Conservation (phyloP, 2,797 vertebrate genomes). For the Pangasius mekongensis region DNA sequence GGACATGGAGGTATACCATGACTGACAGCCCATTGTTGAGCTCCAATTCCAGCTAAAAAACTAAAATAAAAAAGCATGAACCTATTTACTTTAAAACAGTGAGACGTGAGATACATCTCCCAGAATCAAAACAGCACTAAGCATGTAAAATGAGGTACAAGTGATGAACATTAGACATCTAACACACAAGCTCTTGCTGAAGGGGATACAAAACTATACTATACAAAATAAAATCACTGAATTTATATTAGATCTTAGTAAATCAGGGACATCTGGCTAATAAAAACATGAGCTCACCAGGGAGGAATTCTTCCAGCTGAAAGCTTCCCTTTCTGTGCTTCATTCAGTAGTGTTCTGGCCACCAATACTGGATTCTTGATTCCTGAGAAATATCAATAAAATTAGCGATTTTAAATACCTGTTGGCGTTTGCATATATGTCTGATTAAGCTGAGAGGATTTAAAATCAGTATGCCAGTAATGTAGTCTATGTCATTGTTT, state of each 20-base stretch:
- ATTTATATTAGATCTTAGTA: background rate
- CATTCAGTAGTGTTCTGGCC: slow-evolving; percentile 92
- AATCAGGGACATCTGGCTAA: slow-evolving; percentile 25
- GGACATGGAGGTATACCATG: slow-evolving; percentile 94
- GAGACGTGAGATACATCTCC: background rate
- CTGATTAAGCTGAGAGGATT: background rate
- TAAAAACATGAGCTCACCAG: slow-evolving; percentile 81
- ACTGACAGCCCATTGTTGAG: slow-evolving; percentile 93
- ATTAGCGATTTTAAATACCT: background rate
- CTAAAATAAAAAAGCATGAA: slow-evolving; percentile 65
- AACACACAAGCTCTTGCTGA: background rate
- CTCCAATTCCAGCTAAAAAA: slow-evolving; percentile 97
- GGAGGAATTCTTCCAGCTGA: slow-evolving; percentile 98
- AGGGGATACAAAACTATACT: background rate
- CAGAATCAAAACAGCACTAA: background rate
- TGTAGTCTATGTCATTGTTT: background rate
- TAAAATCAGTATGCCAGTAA: background rate
- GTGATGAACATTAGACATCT: background rate
- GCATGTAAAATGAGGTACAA: background rate
- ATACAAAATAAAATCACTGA: background rate
- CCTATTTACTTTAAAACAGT: background rate
- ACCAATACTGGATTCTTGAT: slow-evolving; percentile 98
- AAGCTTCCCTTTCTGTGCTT: slow-evolving; percentile 98
- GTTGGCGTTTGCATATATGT: background rate
- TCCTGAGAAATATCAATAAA: slow-evolving; percentile 71